Evolutionary conservation across 2,113 vertebrate species (phyloP).

Genomic region (Xenopus laevis): DNA sequence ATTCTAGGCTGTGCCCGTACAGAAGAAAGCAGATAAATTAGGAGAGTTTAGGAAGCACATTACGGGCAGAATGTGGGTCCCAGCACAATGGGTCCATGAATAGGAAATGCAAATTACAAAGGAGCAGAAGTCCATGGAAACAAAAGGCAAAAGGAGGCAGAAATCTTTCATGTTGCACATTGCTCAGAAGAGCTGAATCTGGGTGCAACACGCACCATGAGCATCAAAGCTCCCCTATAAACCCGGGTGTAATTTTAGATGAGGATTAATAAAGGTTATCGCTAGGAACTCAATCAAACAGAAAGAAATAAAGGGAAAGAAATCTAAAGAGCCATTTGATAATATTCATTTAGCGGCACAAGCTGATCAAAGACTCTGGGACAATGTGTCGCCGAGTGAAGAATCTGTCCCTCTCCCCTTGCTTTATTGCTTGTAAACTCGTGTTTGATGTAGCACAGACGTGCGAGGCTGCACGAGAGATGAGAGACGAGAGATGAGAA

Average conservation of each 20-base stretch:
- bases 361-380: slow-evolving; percentile 75
- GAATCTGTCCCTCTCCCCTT: slow-evolving; percentile 53
- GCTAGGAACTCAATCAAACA: slow-evolving; percentile 83
- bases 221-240: no score
- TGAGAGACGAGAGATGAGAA: slow-evolving; percentile 43
- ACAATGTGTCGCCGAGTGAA: slow-evolving; percentile 58
- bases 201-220: no score
- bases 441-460: slow-evolving; percentile 57
- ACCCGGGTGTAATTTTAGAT: slow-evolving; percentile 77
- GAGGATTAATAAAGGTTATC: slow-evolving; percentile 94
- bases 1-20: no score
- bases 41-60: no score
- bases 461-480: slow-evolving; percentile 51
- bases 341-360: slow-evolving; percentile 74
- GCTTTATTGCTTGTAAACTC: slow-evolving; percentile 53
- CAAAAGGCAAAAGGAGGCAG: no score
- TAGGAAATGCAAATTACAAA: no score
- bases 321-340: slow-evolving; percentile 79
- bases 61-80: no score
- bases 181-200: no score
- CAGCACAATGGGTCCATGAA: no score
- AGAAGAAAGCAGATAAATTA: no score
- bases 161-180: no score
- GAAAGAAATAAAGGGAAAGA: slow-evolving; percentile 49
- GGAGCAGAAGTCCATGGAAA: no score